These are phyloP conservation scores for Euplagia quadripunctaria DNA, from an alignment of 2,888 invertebrate species.

Conservation along the genomic window DNA sequence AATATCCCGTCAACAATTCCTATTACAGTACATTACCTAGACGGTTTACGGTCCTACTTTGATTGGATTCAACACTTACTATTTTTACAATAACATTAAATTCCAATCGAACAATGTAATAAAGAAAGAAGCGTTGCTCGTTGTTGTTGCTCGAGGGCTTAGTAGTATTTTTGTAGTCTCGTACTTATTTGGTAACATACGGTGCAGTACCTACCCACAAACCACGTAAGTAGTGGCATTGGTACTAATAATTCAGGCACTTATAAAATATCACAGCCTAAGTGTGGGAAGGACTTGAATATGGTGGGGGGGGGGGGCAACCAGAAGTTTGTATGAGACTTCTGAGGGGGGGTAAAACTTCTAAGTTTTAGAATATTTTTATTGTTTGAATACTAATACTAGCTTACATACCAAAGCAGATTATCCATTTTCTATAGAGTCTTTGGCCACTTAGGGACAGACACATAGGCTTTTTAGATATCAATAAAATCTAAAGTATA, in stretches of 20 bases:
- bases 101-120: not conserved
- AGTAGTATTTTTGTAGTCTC: not conserved
- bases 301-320: too few relatives aligned
- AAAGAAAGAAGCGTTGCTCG: not conserved
- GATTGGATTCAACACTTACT: conserved; percentile 6
- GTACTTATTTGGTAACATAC: not conserved
- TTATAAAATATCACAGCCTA: not conserved
- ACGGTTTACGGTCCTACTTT: conserved; percentile 4
- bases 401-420: too few relatives aligned
- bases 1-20: conserved; percentile 4
- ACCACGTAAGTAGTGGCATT: not conserved
- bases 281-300: not conserved
- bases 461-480: too few relatives aligned
- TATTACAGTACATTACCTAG: not conserved
- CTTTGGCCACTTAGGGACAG: too few relatives aligned
- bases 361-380: too few relatives aligned
- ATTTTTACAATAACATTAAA: not conserved
- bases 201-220: not conserved
- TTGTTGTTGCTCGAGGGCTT: not conserved
- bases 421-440: too few relatives aligned
- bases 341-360: too few relatives aligned
- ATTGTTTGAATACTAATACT: too few relatives aligned
- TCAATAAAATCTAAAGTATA: too few relatives aligned
- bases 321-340: too few relatives aligned
- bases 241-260: not conserved